Conservation (phyloP, 2,113 vertebrate genomes). For the Synchiropus splendidus region DNA sequence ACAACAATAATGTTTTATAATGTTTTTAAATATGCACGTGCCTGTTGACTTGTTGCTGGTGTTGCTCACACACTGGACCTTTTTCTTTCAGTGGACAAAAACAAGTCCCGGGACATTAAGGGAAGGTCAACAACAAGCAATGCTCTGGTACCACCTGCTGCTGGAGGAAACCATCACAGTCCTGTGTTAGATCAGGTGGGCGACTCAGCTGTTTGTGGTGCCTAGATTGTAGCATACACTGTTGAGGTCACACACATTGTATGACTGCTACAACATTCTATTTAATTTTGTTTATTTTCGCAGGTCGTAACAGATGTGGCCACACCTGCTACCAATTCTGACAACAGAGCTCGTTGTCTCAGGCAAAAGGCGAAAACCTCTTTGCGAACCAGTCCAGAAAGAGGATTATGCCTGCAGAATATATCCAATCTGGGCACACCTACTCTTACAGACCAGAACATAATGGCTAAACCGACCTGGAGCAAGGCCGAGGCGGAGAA, state of each 20-base stretch:
- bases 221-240: neutral
- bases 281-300: neutral
- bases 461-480: conserved; percentile 21
- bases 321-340: conserved; percentile 4
- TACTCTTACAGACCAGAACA: neutral
- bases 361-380: conserved; percentile 20
- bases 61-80: too few relatives aligned
- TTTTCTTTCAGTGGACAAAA: conserved; percentile 56
- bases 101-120: conserved; percentile 32
- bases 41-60: too few relatives aligned
- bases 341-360: neutral
- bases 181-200: conserved; percentile 28
- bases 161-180: conserved; percentile 22
- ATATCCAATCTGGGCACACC: neutral
- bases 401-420: conserved; percentile 16
- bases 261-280: neutral
- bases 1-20: too few relatives aligned
- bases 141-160: neutral
- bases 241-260: neutral
- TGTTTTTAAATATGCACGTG: too few relatives aligned
- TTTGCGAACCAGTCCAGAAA: conserved; percentile 20
- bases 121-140: conserved; percentile 8
- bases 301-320: neutral
- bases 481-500: conserved; percentile 41
- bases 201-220: neutral